Evolutionary conservation across 2,113 vertebrate genomes (phyloP).

Genomic region (Corynorhinus townsendii): DNA sequence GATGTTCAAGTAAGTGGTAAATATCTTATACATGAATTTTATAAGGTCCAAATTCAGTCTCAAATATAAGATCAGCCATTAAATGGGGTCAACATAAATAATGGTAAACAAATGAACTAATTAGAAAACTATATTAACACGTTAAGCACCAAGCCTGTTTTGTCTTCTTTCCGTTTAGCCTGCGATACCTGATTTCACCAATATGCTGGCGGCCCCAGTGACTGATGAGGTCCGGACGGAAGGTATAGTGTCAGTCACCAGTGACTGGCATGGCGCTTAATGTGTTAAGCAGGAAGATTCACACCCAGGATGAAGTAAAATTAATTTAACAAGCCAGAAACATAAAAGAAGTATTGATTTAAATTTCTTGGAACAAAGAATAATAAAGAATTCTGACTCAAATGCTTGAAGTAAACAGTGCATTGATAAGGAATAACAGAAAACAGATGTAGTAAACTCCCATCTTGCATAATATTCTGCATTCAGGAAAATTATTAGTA

Average conservation of each 20-base stretch:
- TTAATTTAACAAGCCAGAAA: conserved; percentile 9
- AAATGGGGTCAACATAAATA: neutral
- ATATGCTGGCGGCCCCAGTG: too few relatives aligned
- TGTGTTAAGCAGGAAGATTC: neutral
- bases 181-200: too few relatives aligned
- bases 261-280: too few relatives aligned
- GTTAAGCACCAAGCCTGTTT: too few relatives aligned
- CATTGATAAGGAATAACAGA: neutral
- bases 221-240: too few relatives aligned
- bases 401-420: neutral
- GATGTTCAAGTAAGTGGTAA: neutral
- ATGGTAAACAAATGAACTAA: neutral
- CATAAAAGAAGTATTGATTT: neutral
- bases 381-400: neutral
- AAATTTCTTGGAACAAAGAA: neutral
- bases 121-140: neutral
- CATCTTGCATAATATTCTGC: neutral
- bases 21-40: neutral
- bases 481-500: neutral
- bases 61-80: neutral
- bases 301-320: neutral
- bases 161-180: too few relatives aligned
- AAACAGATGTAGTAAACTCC: neutral
- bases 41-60: neutral
- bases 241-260: too few relatives aligned